Evolutionary conservation across 35 echinoderm and acorn worm genomes (phyloP), one percentile per base, ranked within the genome.

Genomic region (Holothuria glaberrima): DNA sequence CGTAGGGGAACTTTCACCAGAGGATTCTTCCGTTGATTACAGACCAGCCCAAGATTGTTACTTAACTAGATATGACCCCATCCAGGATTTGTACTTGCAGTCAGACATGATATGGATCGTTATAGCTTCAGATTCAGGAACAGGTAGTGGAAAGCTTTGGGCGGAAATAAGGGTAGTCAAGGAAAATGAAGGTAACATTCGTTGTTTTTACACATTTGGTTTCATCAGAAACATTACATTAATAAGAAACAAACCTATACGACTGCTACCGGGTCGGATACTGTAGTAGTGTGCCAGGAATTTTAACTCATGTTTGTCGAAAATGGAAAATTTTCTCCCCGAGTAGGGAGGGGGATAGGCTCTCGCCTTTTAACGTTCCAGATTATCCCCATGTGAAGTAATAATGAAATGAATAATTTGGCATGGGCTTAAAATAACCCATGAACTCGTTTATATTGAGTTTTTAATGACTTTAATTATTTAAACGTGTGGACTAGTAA

Each of bases 1-100:
- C 17, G 31, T 38, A 41, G 71, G 71, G 3, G 32, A 31, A 12
- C 10, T 75, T 17, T 31, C 38, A 31, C 71, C 71, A 4, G 71
- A 75, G 41, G 41, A 75, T 6, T 31, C 71, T 3, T 75, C 33
- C 22, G 71, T 75, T 75, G 34, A 75, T 75, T 75, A 75, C 31
- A 25, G 71, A 12, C 71, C 71, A 38, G 33, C 71, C 21, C 31
- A 32, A 21, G 71, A 75, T n/a, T 75, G 32, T 75, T 13, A 9
- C 12, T 12, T 75, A 13, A 35, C 71, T 13, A 0, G 12, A 17
- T 48, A 75, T 41, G 71, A 41, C 31, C 71, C 71, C 2, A 41
- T 75, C 7, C 31, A 75, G 20, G 71, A 75, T 75, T 75, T 75
- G 31, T 21, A 45, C 71, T 41, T 75, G 33, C 33, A 75, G 5